phyloP scores from a whole-genome alignment of 2,797 vertebrate species.

The Thaleichthys pacificus region DNA sequence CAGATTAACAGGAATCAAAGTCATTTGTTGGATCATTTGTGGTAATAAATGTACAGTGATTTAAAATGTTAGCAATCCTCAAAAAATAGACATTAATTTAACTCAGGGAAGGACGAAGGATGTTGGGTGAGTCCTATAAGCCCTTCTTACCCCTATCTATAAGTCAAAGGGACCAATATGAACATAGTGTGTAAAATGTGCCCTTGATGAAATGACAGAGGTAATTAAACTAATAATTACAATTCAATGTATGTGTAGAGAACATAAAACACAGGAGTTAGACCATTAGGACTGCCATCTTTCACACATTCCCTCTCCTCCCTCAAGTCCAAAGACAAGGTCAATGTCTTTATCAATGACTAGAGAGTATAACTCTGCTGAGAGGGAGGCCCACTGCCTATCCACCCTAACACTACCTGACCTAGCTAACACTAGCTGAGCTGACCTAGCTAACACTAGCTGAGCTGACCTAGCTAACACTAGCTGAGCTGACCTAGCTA shows the following conservation, averaged over 20 bases:
- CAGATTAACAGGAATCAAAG: too few relatives aligned
- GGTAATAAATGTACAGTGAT: too few relatives aligned
- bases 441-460: too few relatives aligned
- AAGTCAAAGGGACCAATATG: slow-evolving; percentile 39
- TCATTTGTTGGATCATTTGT: too few relatives aligned
- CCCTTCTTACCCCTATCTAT: slow-evolving; percentile 15
- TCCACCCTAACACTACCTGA: not conserved
- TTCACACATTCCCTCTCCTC: slow-evolving; percentile 53
- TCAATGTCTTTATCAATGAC: slow-evolving; percentile 28
- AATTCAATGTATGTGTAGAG: slow-evolving; percentile 63
- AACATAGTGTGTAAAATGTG: slow-evolving; percentile 62
- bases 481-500: too few relatives aligned
- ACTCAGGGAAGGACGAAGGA: slow-evolving; percentile 33
- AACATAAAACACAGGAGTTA: slow-evolving; percentile 68
- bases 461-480: too few relatives aligned
- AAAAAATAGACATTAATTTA: not conserved
- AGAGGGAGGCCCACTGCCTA: slow-evolving; percentile 10
- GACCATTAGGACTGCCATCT: slow-evolving; percentile 62
- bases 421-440: too few relatives aligned
- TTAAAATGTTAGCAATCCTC: too few relatives aligned
- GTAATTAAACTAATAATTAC: slow-evolving; percentile 74
- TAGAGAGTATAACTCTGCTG: not conserved
- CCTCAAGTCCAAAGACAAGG: slow-evolving; percentile 56
- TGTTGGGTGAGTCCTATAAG: slow-evolving; percentile 12
- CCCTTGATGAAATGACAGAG: slow-evolving; percentile 64